A percentile compares a stretch with the other conserved stretches of the same genome.
Evolutionary conservation across 2,797 vertebrate species (phyloP).

Genomic region (Salmo trutta): DNA sequence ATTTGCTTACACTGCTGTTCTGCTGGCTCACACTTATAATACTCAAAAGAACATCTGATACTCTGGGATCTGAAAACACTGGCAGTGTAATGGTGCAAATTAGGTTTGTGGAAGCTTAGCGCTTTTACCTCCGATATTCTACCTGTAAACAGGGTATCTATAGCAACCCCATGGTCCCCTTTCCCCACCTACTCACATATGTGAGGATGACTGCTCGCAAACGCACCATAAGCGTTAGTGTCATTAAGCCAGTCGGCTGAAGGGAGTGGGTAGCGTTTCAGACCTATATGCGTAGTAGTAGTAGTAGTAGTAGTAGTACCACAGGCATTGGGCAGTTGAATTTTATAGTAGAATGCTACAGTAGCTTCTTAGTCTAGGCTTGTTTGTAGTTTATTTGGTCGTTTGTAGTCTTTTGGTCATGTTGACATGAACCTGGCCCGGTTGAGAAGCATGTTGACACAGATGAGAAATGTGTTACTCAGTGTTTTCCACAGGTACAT

Average conservation of each 20-base stretch:
- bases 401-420: not conserved
- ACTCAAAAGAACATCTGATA: conserved; percentile 55
- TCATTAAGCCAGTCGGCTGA: conserved; percentile 54
- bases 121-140: conserved; percentile 38
- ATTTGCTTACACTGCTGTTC: conserved; percentile 28
- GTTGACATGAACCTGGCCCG: conserved; percentile 5
- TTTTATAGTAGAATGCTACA: not conserved
- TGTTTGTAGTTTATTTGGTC: not conserved
- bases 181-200: conserved; percentile 41
- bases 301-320: not conserved
- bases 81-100: conserved; percentile 14
- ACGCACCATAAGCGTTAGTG: conserved; percentile 53
- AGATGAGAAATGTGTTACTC: conserved; percentile 31
- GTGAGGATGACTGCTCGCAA: conserved; percentile 41
- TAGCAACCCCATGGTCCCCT: conserved; percentile 68
- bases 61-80: conserved; percentile 39
- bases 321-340: not conserved
- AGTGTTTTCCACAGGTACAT: no score
- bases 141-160: conserved; percentile 78
- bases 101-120: not conserved
- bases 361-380: not conserved
- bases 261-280: conserved; percentile 55
- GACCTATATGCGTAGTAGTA: not conserved
- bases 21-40: conserved; percentile 24
- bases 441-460: conserved; percentile 58